Conservation (phyloP, 2,797 vertebrate species). For the Propithecus perrieri region DNA sequence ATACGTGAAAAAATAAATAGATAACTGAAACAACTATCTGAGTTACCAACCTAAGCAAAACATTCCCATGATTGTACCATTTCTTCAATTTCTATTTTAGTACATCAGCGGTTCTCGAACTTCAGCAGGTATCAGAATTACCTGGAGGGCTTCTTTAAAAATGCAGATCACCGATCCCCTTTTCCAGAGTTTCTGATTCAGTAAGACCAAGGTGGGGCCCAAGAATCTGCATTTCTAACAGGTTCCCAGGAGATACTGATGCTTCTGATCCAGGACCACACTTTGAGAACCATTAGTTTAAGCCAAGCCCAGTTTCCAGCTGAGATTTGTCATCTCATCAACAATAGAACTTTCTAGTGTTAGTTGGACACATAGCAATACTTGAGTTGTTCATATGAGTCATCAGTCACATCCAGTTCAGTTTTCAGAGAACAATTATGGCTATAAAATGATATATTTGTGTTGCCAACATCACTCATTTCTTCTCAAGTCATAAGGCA, state of each 20-base stretch:
- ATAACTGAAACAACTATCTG: neutral
- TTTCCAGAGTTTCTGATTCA: neutral
- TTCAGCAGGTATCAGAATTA: neutral
- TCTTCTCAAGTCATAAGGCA: neutral
- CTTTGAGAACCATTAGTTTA: neutral
- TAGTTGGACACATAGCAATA: neutral
- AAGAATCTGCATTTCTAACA: neutral
- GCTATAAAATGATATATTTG: constrained; percentile 34
- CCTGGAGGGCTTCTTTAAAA: neutral
- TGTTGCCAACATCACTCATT: neutral
- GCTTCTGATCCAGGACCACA: neutral
- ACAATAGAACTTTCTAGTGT: constrained; percentile 31
- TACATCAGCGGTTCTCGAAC: neutral
- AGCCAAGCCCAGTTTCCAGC: neutral
- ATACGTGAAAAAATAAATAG: neutral
- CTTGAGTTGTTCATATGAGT: constrained; percentile 13
- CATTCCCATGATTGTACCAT: neutral
- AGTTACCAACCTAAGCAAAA: neutral
- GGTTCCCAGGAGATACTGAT: neutral
- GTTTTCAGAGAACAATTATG: constrained; percentile 52
- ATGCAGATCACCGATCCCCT: neutral
- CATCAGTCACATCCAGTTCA: constrained; percentile 54
- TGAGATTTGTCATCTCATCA: neutral
- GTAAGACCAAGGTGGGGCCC: neutral
- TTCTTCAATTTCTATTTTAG: neutral